Evolutionary conservation across 2,888 invertebrate genomes (phyloP).

Genomic region (Ormia ochracea): DNA sequence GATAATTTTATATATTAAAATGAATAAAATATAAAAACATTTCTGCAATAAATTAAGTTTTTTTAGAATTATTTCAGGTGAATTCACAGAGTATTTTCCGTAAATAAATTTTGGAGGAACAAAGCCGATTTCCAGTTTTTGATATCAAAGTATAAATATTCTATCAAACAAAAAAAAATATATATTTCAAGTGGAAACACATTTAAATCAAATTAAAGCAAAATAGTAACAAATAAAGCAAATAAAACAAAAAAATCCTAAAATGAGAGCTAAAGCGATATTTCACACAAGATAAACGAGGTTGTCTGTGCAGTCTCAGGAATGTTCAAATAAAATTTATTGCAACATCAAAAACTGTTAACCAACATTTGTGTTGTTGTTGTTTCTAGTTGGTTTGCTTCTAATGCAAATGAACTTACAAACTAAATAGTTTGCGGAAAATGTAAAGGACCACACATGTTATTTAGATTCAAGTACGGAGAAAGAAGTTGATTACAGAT

Average conservation of each 20-base stretch:
- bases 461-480: too few relatives aligned
- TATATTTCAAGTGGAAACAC: slow-evolving; percentile 3
- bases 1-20: too few relatives aligned
- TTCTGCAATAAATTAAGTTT: too few relatives aligned
- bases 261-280: not conserved
- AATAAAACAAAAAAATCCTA: slow-evolving; percentile 2
- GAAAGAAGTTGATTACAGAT: too few relatives aligned
- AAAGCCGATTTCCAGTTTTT: not conserved
- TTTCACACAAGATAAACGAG: slow-evolving; percentile 58
- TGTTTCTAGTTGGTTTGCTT: slow-evolving; percentile 23
- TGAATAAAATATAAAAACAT: too few relatives aligned
- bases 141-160: slow-evolving; percentile 17
- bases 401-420: slow-evolving; percentile 19
- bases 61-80: too few relatives aligned
- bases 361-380: slow-evolving; percentile 34
- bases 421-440: too few relatives aligned
- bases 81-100: too few relatives aligned
- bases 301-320: slow-evolving; percentile 52
- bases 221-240: not conserved
- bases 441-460: too few relatives aligned
- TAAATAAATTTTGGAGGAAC: too few relatives aligned
- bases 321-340: slow-evolving; percentile 62
- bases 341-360: slow-evolving; percentile 50
- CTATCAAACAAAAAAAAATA: not conserved
- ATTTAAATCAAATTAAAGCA: slow-evolving; percentile 27